Evolutionary conservation across 2,888 invertebrate genomes (phyloP), one percentile per base, ranked within the genome.

Genomic region (Cremastobaeus sp.): DNA sequence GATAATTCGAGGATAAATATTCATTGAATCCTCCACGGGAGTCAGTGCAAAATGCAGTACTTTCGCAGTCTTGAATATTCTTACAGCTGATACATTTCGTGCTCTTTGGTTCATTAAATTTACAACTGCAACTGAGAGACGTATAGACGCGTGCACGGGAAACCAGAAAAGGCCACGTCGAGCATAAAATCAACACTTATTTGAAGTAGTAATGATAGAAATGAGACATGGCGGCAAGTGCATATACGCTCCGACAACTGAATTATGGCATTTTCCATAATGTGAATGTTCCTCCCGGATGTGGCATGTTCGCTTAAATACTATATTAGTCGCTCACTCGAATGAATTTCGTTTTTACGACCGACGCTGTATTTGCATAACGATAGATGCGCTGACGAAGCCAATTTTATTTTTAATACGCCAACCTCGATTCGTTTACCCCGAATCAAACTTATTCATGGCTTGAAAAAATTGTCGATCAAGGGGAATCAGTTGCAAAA

Each of bases 101-200:
- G 30, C 59, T 54, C 47, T 62, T 62, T 39, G 54, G 54, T 62
- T 69, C 69, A 62, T 69, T 62, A 62, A 69, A 54, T 69, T 60
- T 59, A 17, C 48, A 60, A 28, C 52, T 37, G 43, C 32, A 41
- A 25, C 14, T 37, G 14, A 35, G 25, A 32, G 17, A 43, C 15
- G 37, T 15, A n/a, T 11, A 20, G 20, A 14, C n/a, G 12, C n/a
- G 11, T 14, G n/a, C 32, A 34, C 34, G 25, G 14, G 35, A 43
- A n/a, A 50, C 59, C 59, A 37, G 52, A 60, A 60, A 18, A 34
- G 68, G 35, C 34, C 37, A 39, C 37, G 21, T 20, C 14, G 47
- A 50, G 18, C 50, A 59, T 37, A 70, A 70, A 70, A 48, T 52
- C 55, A 62, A 48, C 62, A 47, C 62, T 62, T 70, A 62, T 70